Evolutionary conservation across 1,140 invertebrate genomes (phyloP), one percentile per base, ranked within the genome.

Genomic region (Drosophila leontia): DNA sequence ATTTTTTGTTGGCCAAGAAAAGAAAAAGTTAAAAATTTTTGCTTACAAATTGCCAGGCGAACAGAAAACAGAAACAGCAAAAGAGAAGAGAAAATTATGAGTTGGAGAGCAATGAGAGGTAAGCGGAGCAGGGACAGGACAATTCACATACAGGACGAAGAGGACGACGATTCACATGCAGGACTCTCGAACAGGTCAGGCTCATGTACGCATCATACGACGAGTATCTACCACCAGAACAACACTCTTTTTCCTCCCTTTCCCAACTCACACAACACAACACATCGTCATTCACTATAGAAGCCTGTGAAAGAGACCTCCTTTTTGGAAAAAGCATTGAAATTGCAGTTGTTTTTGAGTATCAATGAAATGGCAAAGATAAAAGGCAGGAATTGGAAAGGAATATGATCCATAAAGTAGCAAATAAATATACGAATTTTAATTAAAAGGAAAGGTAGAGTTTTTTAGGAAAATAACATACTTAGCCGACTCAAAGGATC

Each of bases 21-120:
- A 78, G 75, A 78, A 78, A 72, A 78, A 78, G 75, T 78, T 78
- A 78, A 78, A 78, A 78, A 78, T 78, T 69, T 78, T 69, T 78
- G 75, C 75, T 78, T 78, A 69, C 75, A 70, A 71, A 79, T 58
- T 70, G 75, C 76, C 75, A 78, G 76, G 76, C 75, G 65, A 79
- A 79, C 75, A 79, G 67, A 41, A 78, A 68, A 48, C 11, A 48
- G 56, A 44, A 77, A 26, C 64, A 78, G 74, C 57, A 45, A 57
- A 78, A 44, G 50, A 42, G 34, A 32, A 29, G 19, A 55, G 37
- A 41, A 61, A 44, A 69, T 34, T 19, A 26, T 37, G 47, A 47
- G n/a, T 37, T 15, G 50, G 34, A 58, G 50, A 47, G 3, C 19
- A 23, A 37, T 19, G 34, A 19, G 35, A 19, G 72, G 19, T 23